Percentiles rank a stretch among this genome's conserved stretches.
These are phyloP conservation scores for Cheilosia vulpina DNA, from an alignment of 2,888 invertebrate genomes.

Conservation along the genomic window DNA sequence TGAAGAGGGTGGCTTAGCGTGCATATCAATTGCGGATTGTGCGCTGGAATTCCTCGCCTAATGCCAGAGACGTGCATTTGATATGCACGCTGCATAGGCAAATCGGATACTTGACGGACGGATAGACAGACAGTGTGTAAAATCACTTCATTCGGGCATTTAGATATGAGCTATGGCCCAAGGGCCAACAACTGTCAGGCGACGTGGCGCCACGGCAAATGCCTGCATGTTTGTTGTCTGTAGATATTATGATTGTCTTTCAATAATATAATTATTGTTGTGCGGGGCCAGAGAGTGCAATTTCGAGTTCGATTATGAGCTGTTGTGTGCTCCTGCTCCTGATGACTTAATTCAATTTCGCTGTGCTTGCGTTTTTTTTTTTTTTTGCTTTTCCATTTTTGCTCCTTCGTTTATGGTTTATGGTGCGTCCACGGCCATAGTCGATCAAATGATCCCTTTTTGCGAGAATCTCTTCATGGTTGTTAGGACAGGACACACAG, in stretches of 20 bases:
- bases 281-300: conserved; percentile 50
- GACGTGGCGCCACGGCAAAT: conserved; percentile 70
- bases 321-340: conserved; percentile 34
- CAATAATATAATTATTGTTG: neutral
- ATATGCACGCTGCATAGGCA: conserved; percentile 71
- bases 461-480: conserved; percentile 45
- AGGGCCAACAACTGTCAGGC: conserved; percentile 75
- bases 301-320: conserved; percentile 56
- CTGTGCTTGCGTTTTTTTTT: neutral
- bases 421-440: conserved; percentile 45
- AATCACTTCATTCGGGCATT: conserved; percentile 70
- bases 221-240: conserved; percentile 58
- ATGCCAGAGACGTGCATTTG: conserved; percentile 64
- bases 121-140: conserved; percentile 75
- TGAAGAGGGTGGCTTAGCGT: conserved; percentile 70
- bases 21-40: conserved; percentile 71
- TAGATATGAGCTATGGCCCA: conserved; percentile 71
- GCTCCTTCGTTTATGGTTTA: neutral
- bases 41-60: conserved; percentile 73
- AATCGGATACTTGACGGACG: conserved; percentile 75
- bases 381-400: too few relatives aligned
- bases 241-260: conserved; percentile 41
- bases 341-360: conserved; percentile 65
- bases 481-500: conserved; percentile 80
- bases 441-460: conserved; percentile 54